Conservation (phyloP, 2,797 vertebrate genomes). For the Protonibea diacanthus region DNA sequence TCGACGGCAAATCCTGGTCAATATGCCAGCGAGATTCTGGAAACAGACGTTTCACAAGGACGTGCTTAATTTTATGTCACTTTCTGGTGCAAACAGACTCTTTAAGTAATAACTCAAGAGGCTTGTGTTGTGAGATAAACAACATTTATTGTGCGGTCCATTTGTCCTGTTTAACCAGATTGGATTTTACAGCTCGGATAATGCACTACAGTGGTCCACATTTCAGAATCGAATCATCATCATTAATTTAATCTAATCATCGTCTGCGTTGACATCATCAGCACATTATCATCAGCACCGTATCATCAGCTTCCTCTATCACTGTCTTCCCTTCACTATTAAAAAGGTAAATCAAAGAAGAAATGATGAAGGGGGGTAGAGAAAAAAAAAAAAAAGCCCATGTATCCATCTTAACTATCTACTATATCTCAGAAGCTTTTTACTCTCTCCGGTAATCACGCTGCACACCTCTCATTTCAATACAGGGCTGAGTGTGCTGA, state of each 20-base stretch:
- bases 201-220: not conserved
- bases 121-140: not conserved
- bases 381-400: conserved; percentile 2
- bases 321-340: conserved; percentile 49
- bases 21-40: not conserved
- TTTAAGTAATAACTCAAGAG: not conserved
- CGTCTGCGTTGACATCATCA: conserved; percentile 32
- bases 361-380: conserved; percentile 30
- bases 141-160: not conserved
- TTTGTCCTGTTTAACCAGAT: conserved; percentile 10
- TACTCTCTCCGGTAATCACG: conserved; percentile 74
- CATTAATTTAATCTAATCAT: conserved; percentile 32
- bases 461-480: conserved; percentile 82
- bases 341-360: conserved; percentile 66
- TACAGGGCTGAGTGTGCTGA: conserved; percentile 71
- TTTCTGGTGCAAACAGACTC: not conserved
- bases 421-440: conserved; percentile 70
- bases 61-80: not conserved
- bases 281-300: conserved; percentile 37
- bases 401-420: conserved; percentile 59
- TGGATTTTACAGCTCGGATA: conserved; percentile 8
- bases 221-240: conserved; percentile 37
- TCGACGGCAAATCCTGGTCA: not conserved
- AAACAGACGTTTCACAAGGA: not conserved
- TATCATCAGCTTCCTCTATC: conserved; percentile 39